Evolutionary conservation across 2,888 invertebrate genomes (phyloP).

Genomic region (Eulithis prunata): DNA sequence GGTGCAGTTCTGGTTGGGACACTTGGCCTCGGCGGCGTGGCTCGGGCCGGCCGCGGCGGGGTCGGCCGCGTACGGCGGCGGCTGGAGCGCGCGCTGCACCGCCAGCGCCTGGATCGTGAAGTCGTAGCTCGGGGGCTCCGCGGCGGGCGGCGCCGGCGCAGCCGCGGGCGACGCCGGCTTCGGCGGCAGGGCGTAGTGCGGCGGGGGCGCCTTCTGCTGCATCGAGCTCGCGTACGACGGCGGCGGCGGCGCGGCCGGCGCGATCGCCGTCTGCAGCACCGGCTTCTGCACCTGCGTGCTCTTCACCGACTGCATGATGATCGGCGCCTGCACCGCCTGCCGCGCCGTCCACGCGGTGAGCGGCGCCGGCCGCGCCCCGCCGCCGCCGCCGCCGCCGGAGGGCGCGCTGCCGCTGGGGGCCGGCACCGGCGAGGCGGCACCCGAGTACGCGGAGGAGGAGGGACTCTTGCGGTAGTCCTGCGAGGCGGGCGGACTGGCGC

Average conservation of each 20-base stretch:
- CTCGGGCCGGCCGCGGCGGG: constrained; percentile 84
- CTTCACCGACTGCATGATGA: constrained; percentile 98
- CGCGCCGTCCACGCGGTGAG: constrained; percentile 93
- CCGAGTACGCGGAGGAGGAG: constrained; percentile 93
- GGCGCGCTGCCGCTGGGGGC: constrained; percentile 75
- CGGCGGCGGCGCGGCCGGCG: constrained; percentile 93
- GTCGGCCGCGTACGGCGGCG: constrained; percentile 86
- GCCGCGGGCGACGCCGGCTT: constrained; percentile 82
- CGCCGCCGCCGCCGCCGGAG: constrained; percentile 73
- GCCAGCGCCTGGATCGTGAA: constrained; percentile 94
- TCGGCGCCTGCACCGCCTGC: constrained; percentile 95
- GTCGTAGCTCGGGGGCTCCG: constrained; percentile 96
- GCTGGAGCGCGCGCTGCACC: constrained; percentile 88
- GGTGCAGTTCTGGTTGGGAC: constrained; percentile 80
- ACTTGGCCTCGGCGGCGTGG: constrained; percentile 81
- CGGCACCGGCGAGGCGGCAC: constrained; percentile 91
- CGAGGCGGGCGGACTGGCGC: constrained; percentile 93
- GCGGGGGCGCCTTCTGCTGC: constrained; percentile 88
- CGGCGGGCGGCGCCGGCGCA: constrained; percentile 90
- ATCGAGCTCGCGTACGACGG: constrained; percentile 93
- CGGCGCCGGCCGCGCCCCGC: constrained; percentile 83
- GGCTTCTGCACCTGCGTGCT: constrained; percentile 98
- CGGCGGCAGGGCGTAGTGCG: constrained; percentile 79
- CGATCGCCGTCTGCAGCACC: constrained; percentile 96
- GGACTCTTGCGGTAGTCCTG: constrained; percentile 94